Conservation (phyloP, 2,888 invertebrate genomes). For the Polylopha cassiicola region DNA sequence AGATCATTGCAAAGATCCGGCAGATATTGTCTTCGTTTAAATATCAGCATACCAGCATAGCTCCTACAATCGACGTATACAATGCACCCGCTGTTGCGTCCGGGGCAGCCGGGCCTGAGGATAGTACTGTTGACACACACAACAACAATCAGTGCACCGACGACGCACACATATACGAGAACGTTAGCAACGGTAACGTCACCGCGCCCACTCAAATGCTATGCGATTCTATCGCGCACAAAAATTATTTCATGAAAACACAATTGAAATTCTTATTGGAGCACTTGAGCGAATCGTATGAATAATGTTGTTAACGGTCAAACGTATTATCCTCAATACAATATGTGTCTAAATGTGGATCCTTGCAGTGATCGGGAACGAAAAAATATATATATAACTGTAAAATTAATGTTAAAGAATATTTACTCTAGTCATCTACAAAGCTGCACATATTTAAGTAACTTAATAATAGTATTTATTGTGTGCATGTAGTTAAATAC, state of each 20-base stretch:
- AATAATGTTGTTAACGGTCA: constrained; percentile 68
- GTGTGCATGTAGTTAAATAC: constrained; percentile 72
- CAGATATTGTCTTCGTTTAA: constrained; percentile 86
- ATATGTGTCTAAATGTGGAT: constrained; percentile 70
- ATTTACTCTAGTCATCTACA: constrained; percentile 75
- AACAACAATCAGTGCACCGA: constrained; percentile 46
- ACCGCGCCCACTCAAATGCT: constrained; percentile 66
- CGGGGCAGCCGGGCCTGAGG: constrained; percentile 53
- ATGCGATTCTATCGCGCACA: constrained; percentile 71
- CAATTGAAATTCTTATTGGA: constrained; percentile 80
- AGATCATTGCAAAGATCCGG: constrained; percentile 90
- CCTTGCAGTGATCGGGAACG: constrained; percentile 76
- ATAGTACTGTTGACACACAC: constrained; percentile 61
- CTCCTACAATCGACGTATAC: constrained; percentile 70
- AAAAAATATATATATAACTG: constrained; percentile 62
- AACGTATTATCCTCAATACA: constrained; percentile 68
- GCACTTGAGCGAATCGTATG: constrained; percentile 81
- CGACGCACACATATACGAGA: constrained; percentile 52
- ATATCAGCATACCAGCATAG: constrained; percentile 79
- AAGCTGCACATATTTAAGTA: constrained; percentile 70
- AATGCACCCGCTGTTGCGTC: constrained; percentile 56
- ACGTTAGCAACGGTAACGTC: constrained; percentile 69
- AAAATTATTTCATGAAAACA: constrained; percentile 67
- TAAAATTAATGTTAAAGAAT: constrained; percentile 62
- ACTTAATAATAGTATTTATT: constrained; percentile 42